Conservation (phyloP, 2,888 invertebrate genomes). For the Drosophila mayaguana region DNA sequence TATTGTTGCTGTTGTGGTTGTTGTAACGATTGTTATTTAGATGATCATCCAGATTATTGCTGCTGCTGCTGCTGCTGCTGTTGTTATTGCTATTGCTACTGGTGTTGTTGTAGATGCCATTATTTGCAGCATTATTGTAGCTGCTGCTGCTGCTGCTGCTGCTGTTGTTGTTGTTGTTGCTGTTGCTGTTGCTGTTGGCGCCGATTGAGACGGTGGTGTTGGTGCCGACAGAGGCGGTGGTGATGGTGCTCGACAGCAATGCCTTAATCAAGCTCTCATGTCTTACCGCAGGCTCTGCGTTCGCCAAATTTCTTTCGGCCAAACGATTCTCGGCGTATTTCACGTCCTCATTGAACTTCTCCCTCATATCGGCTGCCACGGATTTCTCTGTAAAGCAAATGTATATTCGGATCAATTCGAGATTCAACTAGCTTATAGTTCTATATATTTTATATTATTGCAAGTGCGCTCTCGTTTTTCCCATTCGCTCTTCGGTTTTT, state of each 20-base stretch:
- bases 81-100: not conserved
- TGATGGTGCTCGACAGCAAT: constrained; percentile 34
- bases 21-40: not conserved
- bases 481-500: no score
- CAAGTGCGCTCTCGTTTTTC: no score
- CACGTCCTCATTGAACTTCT: constrained; percentile 92
- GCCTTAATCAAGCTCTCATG: constrained; percentile 57
- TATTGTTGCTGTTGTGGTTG: not conserved
- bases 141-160: not conserved
- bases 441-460: no score
- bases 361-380: constrained; percentile 85
- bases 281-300: constrained; percentile 1
- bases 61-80: not conserved
- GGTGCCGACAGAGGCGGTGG: not conserved
- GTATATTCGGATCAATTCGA: no score
- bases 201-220: not conserved
- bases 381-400: constrained; percentile 41
- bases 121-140: not conserved
- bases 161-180: not conserved
- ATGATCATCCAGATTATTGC: no score
- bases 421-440: no score
- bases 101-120: not conserved
- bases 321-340: constrained; percentile 88
- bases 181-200: not conserved
- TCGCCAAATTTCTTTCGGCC: not conserved